Evolutionary conservation across 1,140 invertebrate species (phyloP).

Genomic region (Nymphalis io): DNA sequence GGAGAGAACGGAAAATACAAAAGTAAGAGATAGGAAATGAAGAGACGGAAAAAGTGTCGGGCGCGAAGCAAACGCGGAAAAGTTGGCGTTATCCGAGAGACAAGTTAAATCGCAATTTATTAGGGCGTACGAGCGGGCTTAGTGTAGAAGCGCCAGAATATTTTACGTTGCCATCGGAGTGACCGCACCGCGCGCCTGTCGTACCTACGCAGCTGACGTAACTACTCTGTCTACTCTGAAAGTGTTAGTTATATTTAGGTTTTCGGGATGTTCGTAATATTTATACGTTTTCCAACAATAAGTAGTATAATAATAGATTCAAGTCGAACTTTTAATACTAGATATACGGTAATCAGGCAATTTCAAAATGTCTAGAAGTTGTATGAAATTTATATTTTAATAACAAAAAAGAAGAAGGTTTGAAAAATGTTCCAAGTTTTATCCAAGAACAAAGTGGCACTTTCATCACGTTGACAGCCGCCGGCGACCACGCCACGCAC

Average conservation of each 20-base stretch:
- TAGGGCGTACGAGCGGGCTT: conserved; percentile 74
- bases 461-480: conserved; percentile 40
- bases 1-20: conserved; percentile 79
- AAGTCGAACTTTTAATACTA: too few relatives aligned
- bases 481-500: conserved; percentile 38
- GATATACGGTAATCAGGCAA: neutral
- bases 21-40: conserved; percentile 81
- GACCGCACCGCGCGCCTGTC: conserved; percentile 7
- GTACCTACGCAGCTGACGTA: conserved; percentile 1
- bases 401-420: conserved; percentile 5
- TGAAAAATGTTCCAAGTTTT: conserved; percentile 37
- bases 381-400: neutral
- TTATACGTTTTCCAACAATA: neutral
- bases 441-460: conserved; percentile 43
- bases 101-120: conserved; percentile 81
- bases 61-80: conserved; percentile 77
- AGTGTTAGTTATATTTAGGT: neutral
- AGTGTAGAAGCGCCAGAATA: conserved; percentile 51
- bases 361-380: neutral
- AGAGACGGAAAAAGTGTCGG: conserved; percentile 80
- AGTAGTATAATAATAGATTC: too few relatives aligned
- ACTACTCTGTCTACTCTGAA: neutral
- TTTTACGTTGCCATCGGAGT: conserved; percentile 32
- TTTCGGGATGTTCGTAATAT: neutral
- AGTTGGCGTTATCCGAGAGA: conserved; percentile 79